Conservation (phyloP, 2,888 invertebrate genomes). For the Acanthosepion pharaonis region DNA sequence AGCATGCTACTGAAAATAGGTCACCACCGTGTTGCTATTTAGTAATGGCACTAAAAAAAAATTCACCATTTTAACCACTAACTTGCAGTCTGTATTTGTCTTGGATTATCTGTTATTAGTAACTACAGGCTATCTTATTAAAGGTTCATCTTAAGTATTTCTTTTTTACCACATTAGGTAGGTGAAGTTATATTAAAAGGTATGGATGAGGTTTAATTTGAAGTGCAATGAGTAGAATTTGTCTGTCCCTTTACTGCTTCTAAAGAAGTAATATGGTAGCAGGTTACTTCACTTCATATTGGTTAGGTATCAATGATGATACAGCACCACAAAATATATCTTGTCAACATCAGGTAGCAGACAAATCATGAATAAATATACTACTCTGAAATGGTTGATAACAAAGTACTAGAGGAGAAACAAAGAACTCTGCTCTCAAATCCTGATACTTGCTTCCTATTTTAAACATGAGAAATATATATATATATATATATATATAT, state of each 20-base stretch:
- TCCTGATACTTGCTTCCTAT: neutral
- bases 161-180: no score
- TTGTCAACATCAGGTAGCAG: neutral
- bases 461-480: no score
- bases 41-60: neutral
- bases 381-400: neutral
- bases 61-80: neutral
- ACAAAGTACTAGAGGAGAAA: neutral
- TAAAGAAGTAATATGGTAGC: neutral
- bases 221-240: neutral
- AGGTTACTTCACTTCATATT: neutral
- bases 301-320: neutral
- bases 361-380: neutral
- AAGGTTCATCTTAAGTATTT: no score
- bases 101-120: no score
- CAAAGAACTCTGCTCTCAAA: neutral
- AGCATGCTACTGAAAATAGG: neutral
- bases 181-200: neutral
- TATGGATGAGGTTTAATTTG: neutral
- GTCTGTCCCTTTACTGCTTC: neutral
- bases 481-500: no score
- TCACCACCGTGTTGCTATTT: neutral
- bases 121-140: no score
- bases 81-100: no score
- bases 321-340: no score